Conservation (phyloP, 1,140 invertebrate species). For the Panonychus citri region DNA sequence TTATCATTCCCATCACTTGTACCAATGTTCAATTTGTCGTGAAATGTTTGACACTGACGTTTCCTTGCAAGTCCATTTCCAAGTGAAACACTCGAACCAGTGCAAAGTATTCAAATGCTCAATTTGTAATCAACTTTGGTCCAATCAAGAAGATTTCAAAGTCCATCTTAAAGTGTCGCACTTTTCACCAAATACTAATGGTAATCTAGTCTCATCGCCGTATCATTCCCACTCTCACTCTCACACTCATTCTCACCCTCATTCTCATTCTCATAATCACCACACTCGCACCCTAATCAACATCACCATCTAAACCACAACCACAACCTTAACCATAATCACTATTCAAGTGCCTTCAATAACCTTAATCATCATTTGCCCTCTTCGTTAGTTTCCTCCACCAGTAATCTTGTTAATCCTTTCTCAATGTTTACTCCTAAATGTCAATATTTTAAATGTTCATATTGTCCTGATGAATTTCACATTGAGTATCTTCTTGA, state of each 20-base stretch:
- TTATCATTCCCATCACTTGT: constrained; percentile 63
- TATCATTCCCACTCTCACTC: background rate
- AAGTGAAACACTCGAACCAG: constrained; percentile 48
- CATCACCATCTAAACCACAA: background rate
- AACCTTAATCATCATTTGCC: constrained; percentile 14
- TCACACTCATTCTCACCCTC: background rate
- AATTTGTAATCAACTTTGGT: constrained; percentile 41
- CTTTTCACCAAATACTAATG: constrained; percentile 12
- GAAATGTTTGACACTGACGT: constrained; percentile 73
- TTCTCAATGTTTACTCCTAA: constrained; percentile 19
- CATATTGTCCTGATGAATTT: constrained; percentile 52
- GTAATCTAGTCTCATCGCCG: background rate
- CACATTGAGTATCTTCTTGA: constrained; percentile 67
- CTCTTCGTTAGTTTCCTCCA: constrained; percentile 11
- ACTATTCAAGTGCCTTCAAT: constrained; percentile 3
- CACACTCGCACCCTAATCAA: background rate
- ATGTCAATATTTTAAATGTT: constrained; percentile 48
- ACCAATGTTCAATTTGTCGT: constrained; percentile 61
- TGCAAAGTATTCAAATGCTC: constrained; percentile 61
- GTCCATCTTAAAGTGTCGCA: constrained; percentile 27
- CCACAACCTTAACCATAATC: constrained; percentile 7
- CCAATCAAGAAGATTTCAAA: constrained; percentile 48
- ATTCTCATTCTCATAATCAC: background rate
- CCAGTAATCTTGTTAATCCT: no score
- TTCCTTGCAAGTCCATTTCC: constrained; percentile 51